Percentiles rank a stretch among this genome's conserved stretches.
Evolutionary conservation across 2,113 vertebrate species (phyloP).

Genomic region (Psettodes erumei): DNA sequence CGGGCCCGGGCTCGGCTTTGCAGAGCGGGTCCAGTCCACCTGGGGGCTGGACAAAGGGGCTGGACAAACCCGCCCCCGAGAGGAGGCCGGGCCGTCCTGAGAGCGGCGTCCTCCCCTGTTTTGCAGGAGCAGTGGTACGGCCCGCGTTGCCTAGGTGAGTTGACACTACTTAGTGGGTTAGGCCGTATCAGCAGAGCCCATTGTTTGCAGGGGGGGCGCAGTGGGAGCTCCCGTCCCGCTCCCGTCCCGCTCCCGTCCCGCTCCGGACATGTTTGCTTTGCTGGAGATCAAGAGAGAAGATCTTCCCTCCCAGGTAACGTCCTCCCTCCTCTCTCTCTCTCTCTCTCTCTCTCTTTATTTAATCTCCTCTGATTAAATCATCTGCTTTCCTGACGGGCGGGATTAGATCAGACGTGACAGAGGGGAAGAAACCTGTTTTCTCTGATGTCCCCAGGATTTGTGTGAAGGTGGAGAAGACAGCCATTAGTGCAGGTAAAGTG

Average conservation of each 20-base stretch:
- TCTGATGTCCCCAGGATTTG: neutral
- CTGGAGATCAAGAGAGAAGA: slow-evolving; percentile 44
- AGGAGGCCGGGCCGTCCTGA: fast-evolving
- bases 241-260: neutral
- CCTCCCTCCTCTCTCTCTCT: slow-evolving; percentile 14
- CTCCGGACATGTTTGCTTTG: slow-evolving; percentile 49
- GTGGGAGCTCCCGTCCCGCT: slow-evolving; percentile 40
- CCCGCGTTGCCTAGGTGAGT: slow-evolving; percentile 79
- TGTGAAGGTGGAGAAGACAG: neutral
- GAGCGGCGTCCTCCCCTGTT: slow-evolving; percentile 37
- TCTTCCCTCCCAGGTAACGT: slow-evolving; percentile 58
- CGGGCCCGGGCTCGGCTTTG: slow-evolving; percentile 54
- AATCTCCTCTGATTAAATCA: slow-evolving; percentile 37
- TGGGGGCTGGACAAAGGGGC: neutral
- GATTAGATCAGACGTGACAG: slow-evolving; percentile 47
- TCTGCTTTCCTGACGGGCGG: neutral
- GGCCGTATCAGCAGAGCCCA: slow-evolving; percentile 69
- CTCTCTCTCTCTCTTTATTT: neutral
- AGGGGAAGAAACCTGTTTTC: neutral
- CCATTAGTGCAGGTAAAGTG: slow-evolving; percentile 2
- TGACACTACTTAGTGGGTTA: slow-evolving; percentile 65
- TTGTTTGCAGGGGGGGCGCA: slow-evolving; percentile 69
- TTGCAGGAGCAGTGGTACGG: slow-evolving; percentile 65
- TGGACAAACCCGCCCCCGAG: neutral
- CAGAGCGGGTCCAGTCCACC: slow-evolving; percentile 15